phyloP scores from a whole-genome alignment of 2,888 invertebrate genomes.

The Lumbricus terrestris region DNA sequence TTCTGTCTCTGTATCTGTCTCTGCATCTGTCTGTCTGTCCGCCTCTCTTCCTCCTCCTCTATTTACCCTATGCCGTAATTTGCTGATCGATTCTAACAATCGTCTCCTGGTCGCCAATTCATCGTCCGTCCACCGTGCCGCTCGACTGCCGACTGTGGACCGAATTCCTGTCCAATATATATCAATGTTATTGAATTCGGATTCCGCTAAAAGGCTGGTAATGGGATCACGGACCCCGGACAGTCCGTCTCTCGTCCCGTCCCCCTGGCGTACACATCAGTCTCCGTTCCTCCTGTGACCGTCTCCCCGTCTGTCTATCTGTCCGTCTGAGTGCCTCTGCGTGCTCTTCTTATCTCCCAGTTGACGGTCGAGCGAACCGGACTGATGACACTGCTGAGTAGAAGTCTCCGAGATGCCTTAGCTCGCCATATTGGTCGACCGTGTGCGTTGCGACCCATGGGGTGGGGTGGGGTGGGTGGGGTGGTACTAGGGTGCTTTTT shows the following conservation, averaged over 20 bases:
- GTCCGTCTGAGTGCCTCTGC: neutral
- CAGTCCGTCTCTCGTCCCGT: neutral
- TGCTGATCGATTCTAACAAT: neutral
- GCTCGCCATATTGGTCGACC: neutral
- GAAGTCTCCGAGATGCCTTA: neutral
- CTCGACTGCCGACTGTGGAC: neutral
- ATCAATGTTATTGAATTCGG: conserved; percentile 17
- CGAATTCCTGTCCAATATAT: conserved; percentile 8
- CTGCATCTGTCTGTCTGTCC: neutral
- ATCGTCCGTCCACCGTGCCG: neutral
- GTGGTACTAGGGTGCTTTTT: neutral
- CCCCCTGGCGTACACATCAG: neutral
- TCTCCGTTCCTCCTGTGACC: neutral
- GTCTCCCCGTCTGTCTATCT: neutral
- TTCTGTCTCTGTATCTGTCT: neutral
- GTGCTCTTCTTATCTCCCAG: neutral
- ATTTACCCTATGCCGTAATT: conserved; percentile 11
- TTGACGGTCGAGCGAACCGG: neutral
- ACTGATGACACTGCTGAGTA: neutral
- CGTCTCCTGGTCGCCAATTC: neutral
- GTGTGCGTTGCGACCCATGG: neutral
- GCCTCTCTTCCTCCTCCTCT: neutral
- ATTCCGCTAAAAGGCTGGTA: conserved; percentile 14
- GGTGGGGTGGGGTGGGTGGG: neutral
- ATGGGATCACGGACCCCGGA: conserved; percentile 15